phyloP scores from a whole-genome alignment of 2,797 vertebrate genomes.

The Cryptoprocta ferox region DNA sequence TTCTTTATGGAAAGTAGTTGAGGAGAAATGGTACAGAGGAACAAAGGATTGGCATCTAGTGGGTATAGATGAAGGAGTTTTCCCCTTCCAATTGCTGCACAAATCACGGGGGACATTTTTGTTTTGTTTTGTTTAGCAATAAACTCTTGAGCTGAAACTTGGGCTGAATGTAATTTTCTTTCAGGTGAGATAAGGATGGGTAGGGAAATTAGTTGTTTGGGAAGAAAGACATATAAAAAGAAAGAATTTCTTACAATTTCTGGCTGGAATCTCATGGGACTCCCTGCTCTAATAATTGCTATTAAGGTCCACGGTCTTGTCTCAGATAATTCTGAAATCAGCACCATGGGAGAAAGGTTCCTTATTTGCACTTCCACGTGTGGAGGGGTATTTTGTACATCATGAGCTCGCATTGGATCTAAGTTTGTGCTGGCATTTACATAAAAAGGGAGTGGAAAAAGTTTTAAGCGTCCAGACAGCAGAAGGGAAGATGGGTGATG shows the following conservation, averaged over 20 bases:
- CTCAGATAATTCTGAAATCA: slow-evolving; percentile 50
- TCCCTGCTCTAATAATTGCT: neutral
- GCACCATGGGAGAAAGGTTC: neutral
- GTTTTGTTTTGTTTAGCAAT: slow-evolving; percentile 64
- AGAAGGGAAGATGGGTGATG: neutral
- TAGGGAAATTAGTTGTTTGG: slow-evolving; percentile 65
- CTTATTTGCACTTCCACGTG: neutral
- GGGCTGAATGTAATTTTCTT: slow-evolving; percentile 72
- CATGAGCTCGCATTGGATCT: neutral
- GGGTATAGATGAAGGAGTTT: slow-evolving; percentile 42
- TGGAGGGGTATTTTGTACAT: neutral
- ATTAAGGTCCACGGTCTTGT: neutral
- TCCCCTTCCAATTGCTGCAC: slow-evolving; percentile 58
- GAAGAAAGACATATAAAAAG: slow-evolving; percentile 43
- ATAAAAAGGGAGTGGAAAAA: neutral
- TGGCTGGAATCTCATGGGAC: slow-evolving; percentile 3
- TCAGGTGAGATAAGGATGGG: slow-evolving; percentile 35
- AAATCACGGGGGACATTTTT: slow-evolving; percentile 54
- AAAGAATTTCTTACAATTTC: slow-evolving; percentile 2
- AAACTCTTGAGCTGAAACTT: slow-evolving; percentile 72
- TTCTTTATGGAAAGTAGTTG: slow-evolving; percentile 68
- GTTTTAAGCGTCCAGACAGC: neutral
- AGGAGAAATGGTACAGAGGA: neutral
- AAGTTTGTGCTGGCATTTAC: neutral
- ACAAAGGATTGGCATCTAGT: slow-evolving; percentile 22